Evolutionary conservation across 2,888 invertebrate genomes (phyloP).

Genomic region (Pristionchus japonicus): DNA sequence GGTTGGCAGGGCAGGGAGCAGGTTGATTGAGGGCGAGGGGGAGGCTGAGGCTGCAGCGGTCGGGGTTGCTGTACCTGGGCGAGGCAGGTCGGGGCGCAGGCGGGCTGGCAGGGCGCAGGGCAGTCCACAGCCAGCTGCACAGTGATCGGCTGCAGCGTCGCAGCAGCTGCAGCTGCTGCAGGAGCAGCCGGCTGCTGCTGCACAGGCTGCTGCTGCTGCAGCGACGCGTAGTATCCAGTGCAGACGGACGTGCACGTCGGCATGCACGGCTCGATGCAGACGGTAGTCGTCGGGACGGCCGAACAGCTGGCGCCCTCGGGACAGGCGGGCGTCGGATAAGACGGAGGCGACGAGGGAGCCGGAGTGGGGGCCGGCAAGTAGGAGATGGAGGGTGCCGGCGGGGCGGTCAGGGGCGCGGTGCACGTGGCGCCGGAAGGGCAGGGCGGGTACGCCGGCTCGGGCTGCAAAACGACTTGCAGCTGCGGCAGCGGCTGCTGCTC

Average conservation of each 20-base stretch:
- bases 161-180: background rate
- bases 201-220: constrained; percentile 49
- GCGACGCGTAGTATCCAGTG: constrained; percentile 51
- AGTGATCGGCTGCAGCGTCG: background rate
- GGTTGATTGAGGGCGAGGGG: background rate
- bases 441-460: background rate
- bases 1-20: constrained; percentile 61
- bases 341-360: background rate
- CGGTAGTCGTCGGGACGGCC: background rate
- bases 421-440: background rate
- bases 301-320: background rate
- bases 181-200: background rate
- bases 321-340: background rate
- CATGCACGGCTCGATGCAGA: constrained; percentile 60
- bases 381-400: background rate
- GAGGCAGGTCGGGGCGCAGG: background rate
- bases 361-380: background rate
- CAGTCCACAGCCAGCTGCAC: background rate
- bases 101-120: background rate
- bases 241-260: constrained; percentile 57
- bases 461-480: background rate
- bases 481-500: background rate
- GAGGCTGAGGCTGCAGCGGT: background rate
- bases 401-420: background rate
- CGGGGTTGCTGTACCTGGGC: background rate